Conservation (phyloP, 2,113 vertebrate genomes). For the Phodopus roborovskii region DNA sequence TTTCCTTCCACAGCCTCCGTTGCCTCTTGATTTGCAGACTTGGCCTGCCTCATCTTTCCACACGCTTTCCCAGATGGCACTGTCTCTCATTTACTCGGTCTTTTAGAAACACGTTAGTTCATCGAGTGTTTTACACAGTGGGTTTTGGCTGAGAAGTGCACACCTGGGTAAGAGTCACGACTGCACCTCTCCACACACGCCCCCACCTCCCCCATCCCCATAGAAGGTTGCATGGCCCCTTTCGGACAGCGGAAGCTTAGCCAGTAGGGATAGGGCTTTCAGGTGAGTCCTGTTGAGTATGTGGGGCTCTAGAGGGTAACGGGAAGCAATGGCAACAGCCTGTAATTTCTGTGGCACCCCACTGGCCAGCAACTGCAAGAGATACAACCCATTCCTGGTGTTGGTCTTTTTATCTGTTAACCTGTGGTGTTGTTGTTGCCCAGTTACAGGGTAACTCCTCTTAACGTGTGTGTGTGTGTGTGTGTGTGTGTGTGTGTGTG, state of each 20-base stretch:
- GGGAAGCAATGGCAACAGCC: background rate
- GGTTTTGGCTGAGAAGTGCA: background rate
- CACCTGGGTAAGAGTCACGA: background rate
- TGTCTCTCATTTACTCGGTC: background rate
- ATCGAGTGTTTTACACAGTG: background rate
- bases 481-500: background rate
- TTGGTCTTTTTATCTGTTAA: background rate
- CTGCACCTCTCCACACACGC: too few relatives aligned
- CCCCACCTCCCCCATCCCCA: too few relatives aligned
- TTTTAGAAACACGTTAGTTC: background rate
- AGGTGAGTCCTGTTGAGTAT: background rate
- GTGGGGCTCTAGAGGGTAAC: background rate
- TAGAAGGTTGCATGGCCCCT: background rate
- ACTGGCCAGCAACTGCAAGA: background rate
- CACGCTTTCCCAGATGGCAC: background rate
- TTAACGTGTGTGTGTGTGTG: background rate
- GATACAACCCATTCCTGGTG: background rate
- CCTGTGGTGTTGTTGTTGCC: background rate
- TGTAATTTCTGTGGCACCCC: background rate
- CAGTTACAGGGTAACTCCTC: background rate
- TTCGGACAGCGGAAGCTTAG: too few relatives aligned
- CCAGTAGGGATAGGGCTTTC: background rate
- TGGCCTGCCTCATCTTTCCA: background rate
- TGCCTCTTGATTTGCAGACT: background rate
- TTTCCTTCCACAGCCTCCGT: background rate